Evolutionary conservation across 92 coral and sea anemone species (phyloP).

Genomic region (Pocillopora meandrina): DNA sequence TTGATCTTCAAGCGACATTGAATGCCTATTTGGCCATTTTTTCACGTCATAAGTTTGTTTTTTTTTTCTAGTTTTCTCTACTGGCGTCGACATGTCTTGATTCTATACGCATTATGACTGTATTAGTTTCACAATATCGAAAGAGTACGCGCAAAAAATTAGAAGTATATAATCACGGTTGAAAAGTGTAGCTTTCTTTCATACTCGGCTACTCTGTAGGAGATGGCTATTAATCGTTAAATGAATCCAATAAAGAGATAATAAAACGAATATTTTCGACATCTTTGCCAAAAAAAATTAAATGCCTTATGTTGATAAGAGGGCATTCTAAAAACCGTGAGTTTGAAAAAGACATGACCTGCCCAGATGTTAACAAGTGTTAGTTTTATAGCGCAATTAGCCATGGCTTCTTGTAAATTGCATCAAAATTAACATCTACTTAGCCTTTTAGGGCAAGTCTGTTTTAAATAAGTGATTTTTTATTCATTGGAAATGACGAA

Average conservation of each 20-base stretch:
- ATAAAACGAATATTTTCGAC: not conserved
- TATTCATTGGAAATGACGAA: not conserved
- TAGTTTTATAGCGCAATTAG: not conserved
- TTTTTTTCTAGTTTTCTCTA: no score
- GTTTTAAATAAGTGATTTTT: not conserved
- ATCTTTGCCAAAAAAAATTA: not conserved
- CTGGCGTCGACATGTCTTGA: no score
- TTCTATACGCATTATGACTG: no score
- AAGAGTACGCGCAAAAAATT: no score
- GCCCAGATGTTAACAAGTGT: constrained; percentile 28
- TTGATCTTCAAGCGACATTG: no score
- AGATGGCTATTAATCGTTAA: no score
- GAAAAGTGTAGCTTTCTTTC: no score
- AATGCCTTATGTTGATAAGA: not conserved
- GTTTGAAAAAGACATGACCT: not conserved
- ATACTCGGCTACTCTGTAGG: no score
- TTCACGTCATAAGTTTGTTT: no score
- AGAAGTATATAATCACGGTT: no score
- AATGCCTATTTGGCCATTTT: no score
- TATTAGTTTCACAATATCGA: no score
- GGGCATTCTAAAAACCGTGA: not conserved
- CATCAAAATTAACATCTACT: not conserved
- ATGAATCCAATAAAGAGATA: not conserved
- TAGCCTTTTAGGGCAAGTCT: not conserved
- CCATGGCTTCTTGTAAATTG: constrained; percentile 21